Percentiles rank a stretch among this genome's conserved stretches.
These are phyloP conservation scores for Beaufortia kweichowensis DNA, from an alignment of 2,113 vertebrate species.

Conservation along the genomic window DNA sequence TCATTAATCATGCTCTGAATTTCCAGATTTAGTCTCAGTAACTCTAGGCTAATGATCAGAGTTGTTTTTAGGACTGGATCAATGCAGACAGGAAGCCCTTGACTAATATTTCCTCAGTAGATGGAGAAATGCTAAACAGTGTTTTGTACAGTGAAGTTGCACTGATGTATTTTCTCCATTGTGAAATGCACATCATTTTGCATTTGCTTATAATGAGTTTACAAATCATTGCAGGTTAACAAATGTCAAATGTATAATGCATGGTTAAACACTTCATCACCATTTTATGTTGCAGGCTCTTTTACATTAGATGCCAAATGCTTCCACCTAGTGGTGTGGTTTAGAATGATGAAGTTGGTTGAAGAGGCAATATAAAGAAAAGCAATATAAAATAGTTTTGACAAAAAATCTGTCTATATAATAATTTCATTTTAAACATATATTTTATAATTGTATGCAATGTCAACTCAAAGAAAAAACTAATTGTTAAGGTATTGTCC, in stretches of 20 bases:
- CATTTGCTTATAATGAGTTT: background rate
- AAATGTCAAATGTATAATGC: background rate
- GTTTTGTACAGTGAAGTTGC: background rate
- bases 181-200: background rate
- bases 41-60: constrained; percentile 7
- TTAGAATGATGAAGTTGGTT: background rate
- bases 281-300: no score
- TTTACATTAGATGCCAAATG: background rate
- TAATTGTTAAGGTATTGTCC: background rate
- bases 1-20: constrained; percentile 10
- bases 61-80: constrained; percentile 39
- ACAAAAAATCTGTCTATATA: background rate
- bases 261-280: background rate
- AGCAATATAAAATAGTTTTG: background rate
- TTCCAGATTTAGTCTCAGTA: constrained; percentile 7
- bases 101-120: background rate
- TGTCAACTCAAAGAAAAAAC: background rate
- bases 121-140: background rate
- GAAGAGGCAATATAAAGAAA: background rate
- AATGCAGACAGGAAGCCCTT: background rate
- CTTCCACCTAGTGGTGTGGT: constrained; percentile 1
- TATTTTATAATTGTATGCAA: background rate
- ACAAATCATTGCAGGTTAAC: background rate
- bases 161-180: background rate
- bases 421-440: background rate